Evolutionary conservation across 1,140 invertebrate species (phyloP).

Genomic region (Vanessa tameamea): DNA sequence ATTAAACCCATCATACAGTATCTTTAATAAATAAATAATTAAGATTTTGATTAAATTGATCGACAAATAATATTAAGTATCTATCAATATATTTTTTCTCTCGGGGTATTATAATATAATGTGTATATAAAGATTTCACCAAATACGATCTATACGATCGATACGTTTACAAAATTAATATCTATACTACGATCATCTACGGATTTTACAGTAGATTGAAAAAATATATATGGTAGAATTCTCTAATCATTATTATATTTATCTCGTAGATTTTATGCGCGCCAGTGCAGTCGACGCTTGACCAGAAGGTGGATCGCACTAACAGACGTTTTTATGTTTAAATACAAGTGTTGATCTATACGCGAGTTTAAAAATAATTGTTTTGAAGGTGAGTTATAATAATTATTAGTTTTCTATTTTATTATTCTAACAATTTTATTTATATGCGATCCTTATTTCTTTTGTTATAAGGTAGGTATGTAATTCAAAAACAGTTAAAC

Average conservation of each 20-base stretch:
- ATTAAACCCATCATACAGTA: no score
- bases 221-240: neutral
- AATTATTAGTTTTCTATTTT: neutral
- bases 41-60: no score
- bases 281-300: constrained; percentile 17
- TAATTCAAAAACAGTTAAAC: neutral
- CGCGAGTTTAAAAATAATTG: neutral
- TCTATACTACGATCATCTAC: no score
- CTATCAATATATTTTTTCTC: no score
- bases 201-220: no score
- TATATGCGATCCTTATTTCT: neutral
- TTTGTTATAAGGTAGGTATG: neutral
- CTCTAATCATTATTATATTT: neutral
- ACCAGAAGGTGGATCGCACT: constrained; percentile 5
- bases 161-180: no score
- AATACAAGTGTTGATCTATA: neutral
- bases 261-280: neutral
- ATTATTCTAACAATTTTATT: neutral
- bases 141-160: no score
- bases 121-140: no score
- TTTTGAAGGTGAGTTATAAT: constrained; percentile 9
- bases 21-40: no score
- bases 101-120: no score
- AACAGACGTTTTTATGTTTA: neutral
- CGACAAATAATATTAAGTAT: no score